Percentiles rank a stretch among this genome's conserved stretches.
These are phyloP conservation scores for Lasioglossum figueresi DNA, from an alignment of 2,888 invertebrate genomes.

Conservation along the genomic window DNA sequence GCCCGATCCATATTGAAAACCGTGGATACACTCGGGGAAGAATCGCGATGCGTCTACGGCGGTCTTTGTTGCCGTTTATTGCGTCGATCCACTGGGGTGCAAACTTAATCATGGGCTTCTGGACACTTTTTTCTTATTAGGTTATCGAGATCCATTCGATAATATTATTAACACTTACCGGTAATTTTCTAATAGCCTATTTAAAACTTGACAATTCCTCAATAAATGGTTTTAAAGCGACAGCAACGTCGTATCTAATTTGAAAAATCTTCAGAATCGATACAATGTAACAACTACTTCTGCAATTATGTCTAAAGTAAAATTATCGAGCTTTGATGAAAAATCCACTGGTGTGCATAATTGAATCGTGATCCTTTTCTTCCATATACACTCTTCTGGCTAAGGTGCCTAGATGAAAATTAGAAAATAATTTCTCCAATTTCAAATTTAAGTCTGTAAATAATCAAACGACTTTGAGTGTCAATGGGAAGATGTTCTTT, in stretches of 20 bases:
- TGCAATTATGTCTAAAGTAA: too few species aligned
- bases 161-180: not conserved
- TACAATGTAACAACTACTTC: too few species aligned
- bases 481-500: not conserved
- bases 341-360: too few species aligned
- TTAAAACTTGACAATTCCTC: too few species aligned
- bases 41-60: conserved; percentile 35
- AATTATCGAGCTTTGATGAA: too few species aligned
- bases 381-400: too few species aligned
- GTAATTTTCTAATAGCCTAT: too few species aligned
- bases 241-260: too few species aligned
- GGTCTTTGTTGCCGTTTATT: conserved; percentile 40
- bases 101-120: not conserved
- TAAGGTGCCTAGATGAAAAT: not conserved
- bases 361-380: too few species aligned
- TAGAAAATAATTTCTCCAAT: not conserved
- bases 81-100: not conserved
- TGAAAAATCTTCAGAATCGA: too few species aligned
- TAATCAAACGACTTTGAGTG: not conserved
- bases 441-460: not conserved
- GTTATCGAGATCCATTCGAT: not conserved
- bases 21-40: conserved; percentile 45
- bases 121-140: not conserved
- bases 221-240: too few species aligned
- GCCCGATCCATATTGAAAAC: conserved; percentile 64